A percentile compares a stretch with the other conserved stretches of the same genome.
phyloP scores from a whole-genome alignment of 2,797 vertebrate species.

The Clamator glandarius region DNA sequence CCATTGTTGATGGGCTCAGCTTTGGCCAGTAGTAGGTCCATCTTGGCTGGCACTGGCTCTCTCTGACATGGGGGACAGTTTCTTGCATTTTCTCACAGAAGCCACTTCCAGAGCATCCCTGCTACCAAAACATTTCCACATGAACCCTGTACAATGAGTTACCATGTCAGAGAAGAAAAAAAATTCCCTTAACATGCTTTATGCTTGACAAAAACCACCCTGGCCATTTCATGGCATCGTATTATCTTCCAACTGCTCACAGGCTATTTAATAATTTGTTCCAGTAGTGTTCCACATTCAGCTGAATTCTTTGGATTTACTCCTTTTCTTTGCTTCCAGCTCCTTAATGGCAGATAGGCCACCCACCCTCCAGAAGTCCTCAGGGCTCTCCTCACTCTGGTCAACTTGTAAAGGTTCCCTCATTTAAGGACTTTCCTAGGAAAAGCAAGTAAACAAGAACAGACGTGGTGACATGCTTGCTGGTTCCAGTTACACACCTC shows the following conservation, averaged over 20 bases:
- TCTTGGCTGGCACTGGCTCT: background rate
- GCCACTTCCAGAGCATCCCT: rapidly evolving
- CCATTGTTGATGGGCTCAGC: rapidly evolving
- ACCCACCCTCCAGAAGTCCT: background rate
- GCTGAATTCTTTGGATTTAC: background rate
- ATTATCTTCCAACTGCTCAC: background rate
- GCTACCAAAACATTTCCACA: background rate
- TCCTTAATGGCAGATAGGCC: background rate
- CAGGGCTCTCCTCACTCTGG: background rate
- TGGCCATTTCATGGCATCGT: background rate
- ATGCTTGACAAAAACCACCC: background rate
- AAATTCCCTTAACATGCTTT: background rate
- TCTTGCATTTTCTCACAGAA: background rate
- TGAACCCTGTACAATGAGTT: background rate
- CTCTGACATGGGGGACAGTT: rapidly evolving
- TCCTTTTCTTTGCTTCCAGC: background rate
- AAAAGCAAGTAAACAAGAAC: background rate
- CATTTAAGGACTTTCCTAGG: background rate
- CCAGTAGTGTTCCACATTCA: background rate
- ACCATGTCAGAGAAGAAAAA: background rate
- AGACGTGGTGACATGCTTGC: background rate
- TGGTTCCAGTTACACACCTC: background rate
- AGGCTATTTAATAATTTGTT: background rate
- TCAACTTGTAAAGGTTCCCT: background rate
- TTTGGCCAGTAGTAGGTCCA: rapidly evolving